Base-by-base conservation (phyloP, 2,113 vertebrate species). In the Rostratula benghalensis region DNA sequence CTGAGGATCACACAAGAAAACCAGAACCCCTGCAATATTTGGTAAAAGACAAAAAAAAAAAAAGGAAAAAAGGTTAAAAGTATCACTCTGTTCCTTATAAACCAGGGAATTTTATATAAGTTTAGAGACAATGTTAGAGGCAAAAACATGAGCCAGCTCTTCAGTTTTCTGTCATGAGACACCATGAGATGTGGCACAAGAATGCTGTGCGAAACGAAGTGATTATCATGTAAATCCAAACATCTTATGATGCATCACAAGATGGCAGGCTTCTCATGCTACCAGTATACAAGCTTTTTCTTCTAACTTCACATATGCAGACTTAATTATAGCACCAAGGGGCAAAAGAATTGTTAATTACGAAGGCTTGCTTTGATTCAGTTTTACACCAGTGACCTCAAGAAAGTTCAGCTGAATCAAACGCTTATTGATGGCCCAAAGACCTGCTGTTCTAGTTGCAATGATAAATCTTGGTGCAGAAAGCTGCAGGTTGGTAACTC, bases 211-310 rank as follows among this genome's bases (percentile, higher is more conserved):
- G 89, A 57, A 94, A 85, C 6, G 2, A 84, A 74, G 56, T 28
- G 41, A 45, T 83, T 83, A 43, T 83, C 81, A 65, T 92, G 83
- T 94, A 96, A 89, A 89, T 93, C 37, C 80, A 89, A 65, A 89
- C 56, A 78, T 86, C 73, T 90, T 78, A 59, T 79, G 95, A 94
- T 93, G 56, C 41, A 87, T 94, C 96, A 96, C 91, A 94, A 96
- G 94, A 83, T 59, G 59, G 76, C 46, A 83, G 59, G 43, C 71
- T 92, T 94, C 83, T 87, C 69, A 76, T 89, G 77, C 65, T 50
- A 91, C 57, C 57, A 71, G 35, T 31, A 31, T 46, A 56, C 33
- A 46, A 18, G 28, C 28, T 69, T 95, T 89, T 94, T 87, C 63
- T 95, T 91, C 70, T 73, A 28, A 79, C 43, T 74, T 83, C 46